These are phyloP conservation scores for Orchestia grillus DNA, from an alignment of 1,140 invertebrate genomes.

Conservation along the genomic window DNA sequence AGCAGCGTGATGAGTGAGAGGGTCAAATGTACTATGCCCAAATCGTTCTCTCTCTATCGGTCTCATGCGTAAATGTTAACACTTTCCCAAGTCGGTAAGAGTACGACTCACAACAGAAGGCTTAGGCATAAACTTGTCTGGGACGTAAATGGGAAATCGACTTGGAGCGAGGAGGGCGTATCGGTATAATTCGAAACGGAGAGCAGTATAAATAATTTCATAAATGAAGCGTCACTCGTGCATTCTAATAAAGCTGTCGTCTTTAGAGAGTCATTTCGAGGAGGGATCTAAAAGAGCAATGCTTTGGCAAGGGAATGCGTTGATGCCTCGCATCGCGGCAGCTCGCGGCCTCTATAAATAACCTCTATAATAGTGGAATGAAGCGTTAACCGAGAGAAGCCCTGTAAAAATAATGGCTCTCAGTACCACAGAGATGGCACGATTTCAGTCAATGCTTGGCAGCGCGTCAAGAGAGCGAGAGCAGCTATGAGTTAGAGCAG, in stretches of 20 bases:
- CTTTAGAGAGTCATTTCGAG: constrained; percentile 36
- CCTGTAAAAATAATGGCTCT: constrained; percentile 51
- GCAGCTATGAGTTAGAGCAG: constrained; percentile 24
- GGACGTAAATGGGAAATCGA: background rate
- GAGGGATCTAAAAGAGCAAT: constrained; percentile 25
- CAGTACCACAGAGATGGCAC: constrained; percentile 48
- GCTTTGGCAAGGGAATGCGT: constrained; percentile 28
- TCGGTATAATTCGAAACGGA: constrained; percentile 29
- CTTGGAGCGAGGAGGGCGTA: background rate
- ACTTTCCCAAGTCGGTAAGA: background rate
- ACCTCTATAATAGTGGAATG: constrained; percentile 55
- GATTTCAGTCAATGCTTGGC: constrained; percentile 56
- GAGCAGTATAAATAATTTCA: background rate
- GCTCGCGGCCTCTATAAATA: constrained; percentile 51
- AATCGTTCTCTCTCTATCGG: background rate
- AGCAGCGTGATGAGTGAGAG: background rate
- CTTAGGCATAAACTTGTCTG: background rate
- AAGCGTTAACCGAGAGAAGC: constrained; percentile 49
- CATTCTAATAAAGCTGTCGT: constrained; percentile 48
- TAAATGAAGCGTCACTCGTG: constrained; percentile 30
- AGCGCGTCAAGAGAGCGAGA: constrained; percentile 45
- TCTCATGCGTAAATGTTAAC: background rate
- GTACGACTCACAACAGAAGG: background rate
- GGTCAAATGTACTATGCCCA: background rate
- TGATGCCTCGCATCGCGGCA: constrained; percentile 50